Percentiles rank a stretch among this genome's conserved stretches.
These are phyloP conservation scores for Drosophila novamexicana DNA, from an alignment of 1,140 invertebrate species.

Conservation along the genomic window DNA sequence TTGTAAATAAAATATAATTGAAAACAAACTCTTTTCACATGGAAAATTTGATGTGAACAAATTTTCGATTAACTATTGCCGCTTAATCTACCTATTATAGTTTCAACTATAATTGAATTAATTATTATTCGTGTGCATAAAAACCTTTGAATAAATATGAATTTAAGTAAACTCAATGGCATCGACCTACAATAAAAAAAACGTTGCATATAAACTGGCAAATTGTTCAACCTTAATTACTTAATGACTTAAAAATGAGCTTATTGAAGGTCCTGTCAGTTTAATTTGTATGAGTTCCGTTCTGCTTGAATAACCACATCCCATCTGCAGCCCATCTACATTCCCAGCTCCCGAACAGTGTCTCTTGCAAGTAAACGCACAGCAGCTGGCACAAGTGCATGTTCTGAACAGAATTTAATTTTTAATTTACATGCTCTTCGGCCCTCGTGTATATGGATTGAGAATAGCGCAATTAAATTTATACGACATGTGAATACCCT, in stretches of 20 bases:
- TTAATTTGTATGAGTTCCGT: conserved; percentile 53
- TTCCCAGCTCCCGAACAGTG: conserved; percentile 38
- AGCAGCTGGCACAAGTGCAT: conserved; percentile 65
- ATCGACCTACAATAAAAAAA: conserved; percentile 12
- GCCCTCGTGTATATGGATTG: conserved; percentile 14
- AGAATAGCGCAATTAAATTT: not conserved
- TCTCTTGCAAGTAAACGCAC: conserved; percentile 51
- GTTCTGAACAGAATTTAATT: conserved; percentile 72
- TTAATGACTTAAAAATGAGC: conserved; percentile 74
- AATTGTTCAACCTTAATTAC: conserved; percentile 66
- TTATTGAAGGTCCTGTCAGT: conserved; percentile 50
- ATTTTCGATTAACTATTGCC: not conserved
- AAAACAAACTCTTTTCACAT: too few relatives aligned
- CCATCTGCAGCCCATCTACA: conserved; percentile 8
- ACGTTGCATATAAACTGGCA: conserved; percentile 23
- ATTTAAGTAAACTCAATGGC: conserved; percentile 25
- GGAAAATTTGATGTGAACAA: too few relatives aligned
- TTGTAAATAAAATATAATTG: too few relatives aligned
- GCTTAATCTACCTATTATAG: conserved; percentile 1
- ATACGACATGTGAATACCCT: conserved; percentile 6
- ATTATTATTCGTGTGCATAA: not conserved
- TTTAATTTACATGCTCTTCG: conserved; percentile 64
- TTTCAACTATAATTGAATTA: conserved; percentile 5
- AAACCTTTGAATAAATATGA: not conserved
- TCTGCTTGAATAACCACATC: conserved; percentile 26